phyloP scores from a whole-genome alignment of 2,888 invertebrate genomes.

The Laothoe populi region DNA sequence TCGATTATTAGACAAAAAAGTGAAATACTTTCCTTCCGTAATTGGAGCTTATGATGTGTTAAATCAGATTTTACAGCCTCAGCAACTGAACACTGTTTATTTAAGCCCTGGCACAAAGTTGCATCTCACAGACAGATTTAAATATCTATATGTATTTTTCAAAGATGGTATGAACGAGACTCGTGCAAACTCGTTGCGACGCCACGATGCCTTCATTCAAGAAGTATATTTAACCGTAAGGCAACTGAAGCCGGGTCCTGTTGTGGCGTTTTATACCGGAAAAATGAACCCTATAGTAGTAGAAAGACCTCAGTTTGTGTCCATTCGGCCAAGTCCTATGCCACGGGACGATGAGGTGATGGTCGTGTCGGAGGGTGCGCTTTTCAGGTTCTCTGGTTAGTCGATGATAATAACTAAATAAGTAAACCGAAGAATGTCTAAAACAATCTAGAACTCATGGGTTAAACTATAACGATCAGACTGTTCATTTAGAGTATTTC shows the following conservation, averaged over 20 bases:
- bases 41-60: slow-evolving; percentile 53
- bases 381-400: slow-evolving; percentile 61
- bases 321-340: slow-evolving; percentile 32
- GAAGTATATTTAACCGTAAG: slow-evolving; percentile 51
- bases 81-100: slow-evolving; percentile 47
- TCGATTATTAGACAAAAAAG: slow-evolving; percentile 46
- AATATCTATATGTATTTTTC: slow-evolving; percentile 63
- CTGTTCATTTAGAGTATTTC: no score
- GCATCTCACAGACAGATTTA: slow-evolving; percentile 45
- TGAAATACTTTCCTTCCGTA: slow-evolving; percentile 60
- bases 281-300: slow-evolving; percentile 55
- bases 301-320: slow-evolving; percentile 37
- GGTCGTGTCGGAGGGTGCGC: slow-evolving; percentile 50
- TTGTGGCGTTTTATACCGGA: slow-evolving; percentile 68
- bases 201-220: slow-evolving; percentile 61
- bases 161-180: slow-evolving; percentile 50
- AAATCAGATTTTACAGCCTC: slow-evolving; percentile 45
- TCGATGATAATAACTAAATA: neutral
- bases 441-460: neutral
- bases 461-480: no score
- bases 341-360: slow-evolving; percentile 44
- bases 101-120: slow-evolving; percentile 45
- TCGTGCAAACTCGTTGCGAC: slow-evolving; percentile 44
- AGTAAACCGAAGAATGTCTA: no score
- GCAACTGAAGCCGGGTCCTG: slow-evolving; percentile 45